A percentile compares a stretch with the other conserved stretches of the same genome.
These are phyloP conservation scores for Eupsilia transversa DNA, from an alignment of 2,888 invertebrate species.

Conservation along the genomic window DNA sequence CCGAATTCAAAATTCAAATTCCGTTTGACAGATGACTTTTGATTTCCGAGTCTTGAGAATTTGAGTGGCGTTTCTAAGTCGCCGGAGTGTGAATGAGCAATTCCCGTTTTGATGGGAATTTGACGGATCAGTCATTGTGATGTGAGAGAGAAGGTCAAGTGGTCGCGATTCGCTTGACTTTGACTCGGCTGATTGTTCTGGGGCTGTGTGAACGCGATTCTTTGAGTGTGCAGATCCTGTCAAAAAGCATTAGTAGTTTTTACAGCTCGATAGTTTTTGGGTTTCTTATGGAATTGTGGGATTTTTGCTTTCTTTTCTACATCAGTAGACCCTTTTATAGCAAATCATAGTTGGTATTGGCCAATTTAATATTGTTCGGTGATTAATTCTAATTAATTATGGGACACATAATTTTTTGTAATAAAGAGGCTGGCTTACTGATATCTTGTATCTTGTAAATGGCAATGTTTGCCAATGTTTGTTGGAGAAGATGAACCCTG, in stretches of 20 bases:
- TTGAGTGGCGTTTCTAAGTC: conserved; percentile 71
- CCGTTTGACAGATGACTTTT: conserved; percentile 73
- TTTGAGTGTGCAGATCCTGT: conserved; percentile 45
- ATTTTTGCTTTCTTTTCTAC: conserved; percentile 42
- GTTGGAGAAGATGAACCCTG: no score
- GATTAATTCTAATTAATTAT: background rate
- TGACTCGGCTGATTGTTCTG: conserved; percentile 38
- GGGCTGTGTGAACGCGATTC: conserved; percentile 39
- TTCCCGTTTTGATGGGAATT: conserved; percentile 84
- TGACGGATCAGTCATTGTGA: conserved; percentile 57
- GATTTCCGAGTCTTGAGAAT: conserved; percentile 66
- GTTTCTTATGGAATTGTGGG: conserved; percentile 34
- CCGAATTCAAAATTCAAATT: conserved; percentile 68
- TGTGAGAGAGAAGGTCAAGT: conserved; percentile 66
- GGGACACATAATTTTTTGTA: background rate
- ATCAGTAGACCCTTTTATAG: background rate
- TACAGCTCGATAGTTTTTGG: conserved; percentile 47
- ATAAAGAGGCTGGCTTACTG: background rate
- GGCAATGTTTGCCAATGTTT: background rate
- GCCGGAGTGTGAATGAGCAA: conserved; percentile 84
- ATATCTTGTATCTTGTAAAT: no score
- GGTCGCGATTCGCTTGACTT: conserved; percentile 55
- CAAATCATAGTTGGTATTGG: background rate
- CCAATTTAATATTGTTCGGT: background rate
- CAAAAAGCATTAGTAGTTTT: conserved; percentile 76